phyloP scores from a whole-genome alignment of 2,888 invertebrate species.

The Thumatha senex region DNA sequence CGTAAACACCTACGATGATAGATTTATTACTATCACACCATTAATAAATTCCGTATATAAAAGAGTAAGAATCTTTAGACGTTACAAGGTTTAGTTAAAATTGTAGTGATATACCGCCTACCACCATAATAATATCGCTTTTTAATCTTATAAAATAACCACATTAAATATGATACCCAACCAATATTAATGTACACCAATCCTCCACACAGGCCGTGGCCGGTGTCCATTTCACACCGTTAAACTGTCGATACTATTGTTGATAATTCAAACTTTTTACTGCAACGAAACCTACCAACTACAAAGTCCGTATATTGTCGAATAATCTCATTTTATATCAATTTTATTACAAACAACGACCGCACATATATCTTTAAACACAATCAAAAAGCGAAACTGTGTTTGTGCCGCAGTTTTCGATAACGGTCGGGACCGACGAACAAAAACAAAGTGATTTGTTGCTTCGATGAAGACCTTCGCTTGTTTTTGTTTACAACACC shows the following conservation, averaged over 20 bases:
- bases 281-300: slow-evolving; percentile 24
- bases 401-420: slow-evolving; percentile 45
- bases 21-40: no score
- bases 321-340: slow-evolving; percentile 39
- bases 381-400: slow-evolving; percentile 51
- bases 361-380: slow-evolving; percentile 32
- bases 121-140: slow-evolving; percentile 3
- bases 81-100: not conserved
- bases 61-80: not conserved
- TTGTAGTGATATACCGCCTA: not conserved
- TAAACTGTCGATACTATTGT: slow-evolving; percentile 26
- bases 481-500: slow-evolving; percentile 58
- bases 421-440: slow-evolving; percentile 35
- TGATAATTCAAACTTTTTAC: slow-evolving; percentile 36
- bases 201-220: slow-evolving; percentile 9
- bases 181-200: slow-evolving; percentile 14
- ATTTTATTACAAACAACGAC: slow-evolving; percentile 41
- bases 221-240: slow-evolving; percentile 30
- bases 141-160: slow-evolving; percentile 14
- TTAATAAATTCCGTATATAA: no score
- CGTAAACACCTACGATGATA: no score
- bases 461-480: slow-evolving; percentile 59
- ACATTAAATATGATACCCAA: slow-evolving; percentile 30
- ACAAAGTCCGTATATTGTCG: slow-evolving; percentile 14
- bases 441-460: slow-evolving; percentile 71